Evolutionary conservation across 2,797 vertebrate genomes (phyloP), one percentile per base, ranked within the genome.

Genomic region (Adelosebastes latens): DNA sequence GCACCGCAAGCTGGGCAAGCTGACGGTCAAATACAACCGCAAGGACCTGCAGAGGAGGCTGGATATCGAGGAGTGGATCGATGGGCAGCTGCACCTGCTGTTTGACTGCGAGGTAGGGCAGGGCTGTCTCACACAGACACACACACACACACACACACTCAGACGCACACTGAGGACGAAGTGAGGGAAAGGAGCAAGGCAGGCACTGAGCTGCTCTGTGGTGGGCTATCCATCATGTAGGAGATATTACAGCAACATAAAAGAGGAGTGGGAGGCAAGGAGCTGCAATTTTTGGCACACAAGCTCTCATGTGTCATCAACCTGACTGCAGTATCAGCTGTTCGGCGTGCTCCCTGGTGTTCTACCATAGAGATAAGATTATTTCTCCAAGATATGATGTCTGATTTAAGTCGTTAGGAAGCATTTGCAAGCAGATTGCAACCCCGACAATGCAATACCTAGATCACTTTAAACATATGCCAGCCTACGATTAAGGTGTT

Each of bases 51-150:
- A 99, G 95, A 96, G 96, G 85, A 96, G 98, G 95, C 94, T 99
- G 82, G 98, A 99, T 56, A 95, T 97, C 59, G 98, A 99, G 93
- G 97, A 99, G 83, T 99, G 99, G 98, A 97, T 99, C 66, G 97
- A 99, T 2, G 79, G 92, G 3, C 97, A 97, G 89, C 92, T 99
- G 84, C 98, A 98, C 92, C 96, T 98, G 92, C 96, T 99, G 68
- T 99, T 97, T 91, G 97, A 96, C 14, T 98, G 96, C 24, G 96
- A 96, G 96, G 97, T 98, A 94, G 94, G 96, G 89, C 6, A 80
- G 46, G 75, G 61, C 80, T 72, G 72, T 25, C 76, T 79, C 55
- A 20, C 70, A 53, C 80, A 55, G 11, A 59, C 62, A 59, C 64
- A n/a, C n/a, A n/a, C n/a, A 79, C 65, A 62, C 46, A 77, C 63